Evolutionary conservation across 2,888 invertebrate species (phyloP).

Genomic region (Cosmia pyralina): DNA sequence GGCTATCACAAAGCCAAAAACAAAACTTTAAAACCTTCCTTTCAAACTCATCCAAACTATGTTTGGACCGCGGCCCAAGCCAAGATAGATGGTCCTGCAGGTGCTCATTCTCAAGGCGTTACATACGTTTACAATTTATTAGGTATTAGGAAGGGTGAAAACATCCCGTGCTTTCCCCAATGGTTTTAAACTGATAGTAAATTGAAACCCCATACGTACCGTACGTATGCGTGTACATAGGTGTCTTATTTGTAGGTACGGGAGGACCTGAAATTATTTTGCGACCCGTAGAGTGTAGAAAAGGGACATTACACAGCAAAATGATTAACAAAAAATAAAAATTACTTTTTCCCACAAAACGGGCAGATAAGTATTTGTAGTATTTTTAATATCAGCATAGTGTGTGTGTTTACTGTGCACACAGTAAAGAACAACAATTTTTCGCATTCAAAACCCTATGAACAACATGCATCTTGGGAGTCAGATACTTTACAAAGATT

Average conservation of each 20-base stretch:
- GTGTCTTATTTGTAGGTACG: background rate
- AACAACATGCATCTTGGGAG: background rate
- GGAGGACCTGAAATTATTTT: background rate
- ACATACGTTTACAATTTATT: slow-evolving; percentile 57
- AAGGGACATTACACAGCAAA: background rate
- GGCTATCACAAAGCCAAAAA: background rate
- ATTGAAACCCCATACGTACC: slow-evolving; percentile 41
- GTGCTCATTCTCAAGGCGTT: slow-evolving; percentile 47
- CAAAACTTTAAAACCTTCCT: slow-evolving; percentile 3
- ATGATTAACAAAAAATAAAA: background rate
- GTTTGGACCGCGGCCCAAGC: background rate
- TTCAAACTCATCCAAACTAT: background rate
- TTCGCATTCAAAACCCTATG: too few species aligned
- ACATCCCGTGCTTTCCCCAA: slow-evolving; percentile 38
- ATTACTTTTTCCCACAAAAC: background rate
- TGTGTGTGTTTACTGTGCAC: too few species aligned
- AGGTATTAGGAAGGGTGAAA: slow-evolving; percentile 50
- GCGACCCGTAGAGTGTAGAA: background rate
- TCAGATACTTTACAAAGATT: background rate
- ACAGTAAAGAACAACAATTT: too few species aligned
- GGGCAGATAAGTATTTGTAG: too few species aligned
- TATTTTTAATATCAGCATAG: background rate
- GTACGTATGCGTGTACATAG: background rate
- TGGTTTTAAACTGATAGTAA: slow-evolving; percentile 57
- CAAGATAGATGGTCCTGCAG: slow-evolving; percentile 36